Conservation (phyloP, 2,113 vertebrate genomes). For the Osmerus mordax region DNA sequence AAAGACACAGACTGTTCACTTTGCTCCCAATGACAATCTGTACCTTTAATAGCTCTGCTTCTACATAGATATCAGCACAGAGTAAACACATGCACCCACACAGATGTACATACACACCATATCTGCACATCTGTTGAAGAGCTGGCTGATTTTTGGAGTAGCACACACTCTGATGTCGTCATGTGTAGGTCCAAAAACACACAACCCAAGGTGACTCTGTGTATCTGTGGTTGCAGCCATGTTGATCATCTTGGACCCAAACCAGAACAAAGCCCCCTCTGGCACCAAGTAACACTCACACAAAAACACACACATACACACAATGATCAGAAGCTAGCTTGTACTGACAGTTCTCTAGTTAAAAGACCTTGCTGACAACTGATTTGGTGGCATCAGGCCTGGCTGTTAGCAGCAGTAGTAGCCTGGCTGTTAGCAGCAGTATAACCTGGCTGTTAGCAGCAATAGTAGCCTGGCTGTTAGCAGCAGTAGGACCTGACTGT, state of each 20-base stretch:
- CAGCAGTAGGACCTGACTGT: no score
- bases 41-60: background rate
- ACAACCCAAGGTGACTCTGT: constrained; percentile 48
- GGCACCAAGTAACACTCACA: background rate
- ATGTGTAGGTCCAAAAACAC: constrained; percentile 11
- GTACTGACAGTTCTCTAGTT: no score
- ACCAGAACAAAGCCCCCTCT: constrained; percentile 16
- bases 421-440: no score
- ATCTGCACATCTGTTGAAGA: background rate
- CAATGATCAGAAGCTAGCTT: background rate
- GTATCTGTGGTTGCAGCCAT: constrained; percentile 50
- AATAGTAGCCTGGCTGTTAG: no score
- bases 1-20: no score
- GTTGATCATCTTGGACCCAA: constrained; percentile 48
- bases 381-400: no score
- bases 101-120: background rate
- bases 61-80: background rate
- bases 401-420: no score
- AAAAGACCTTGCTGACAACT: no score
- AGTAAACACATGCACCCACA: constrained; percentile 1
- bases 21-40: constrained; percentile 23
- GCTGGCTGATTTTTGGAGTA: no score
- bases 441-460: no score
- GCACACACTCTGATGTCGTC: constrained; percentile 2
- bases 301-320: constrained; percentile 7